phyloP scores from a whole-genome alignment of 2,797 vertebrate genomes.

The Pseudotriccus pelzelni region DNA sequence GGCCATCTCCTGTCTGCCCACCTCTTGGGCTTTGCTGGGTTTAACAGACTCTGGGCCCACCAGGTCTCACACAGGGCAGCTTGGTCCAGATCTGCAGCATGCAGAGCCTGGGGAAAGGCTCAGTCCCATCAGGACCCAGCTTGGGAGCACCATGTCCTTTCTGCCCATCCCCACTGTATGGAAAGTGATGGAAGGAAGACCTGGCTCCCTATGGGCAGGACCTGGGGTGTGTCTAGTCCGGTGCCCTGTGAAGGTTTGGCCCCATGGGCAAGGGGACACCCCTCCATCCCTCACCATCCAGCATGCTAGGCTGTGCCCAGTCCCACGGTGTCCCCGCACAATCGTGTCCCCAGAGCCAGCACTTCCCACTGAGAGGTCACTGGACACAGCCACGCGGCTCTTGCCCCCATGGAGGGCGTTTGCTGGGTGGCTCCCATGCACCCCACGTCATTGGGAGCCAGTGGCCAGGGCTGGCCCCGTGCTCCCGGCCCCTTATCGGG shows the following conservation, averaged over 20 bases:
- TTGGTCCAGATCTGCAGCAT: neutral
- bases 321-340: neutral
- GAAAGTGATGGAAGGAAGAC: neutral
- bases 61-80: neutral
- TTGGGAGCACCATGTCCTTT: rapidly evolving
- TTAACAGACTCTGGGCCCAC: neutral
- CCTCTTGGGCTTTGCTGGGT: neutral
- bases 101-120: neutral
- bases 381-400: neutral
- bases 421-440: neutral
- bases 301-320: rapidly evolving
- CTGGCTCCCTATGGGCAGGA: neutral
- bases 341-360: neutral
- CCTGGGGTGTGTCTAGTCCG: rapidly evolving
- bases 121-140: too few relatives aligned
- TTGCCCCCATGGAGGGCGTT: conserved; percentile 6
- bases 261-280: rapidly evolving
- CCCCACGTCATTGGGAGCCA: conserved; percentile 11
- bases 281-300: neutral
- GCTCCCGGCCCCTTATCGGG: neutral
- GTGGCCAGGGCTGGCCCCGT: neutral
- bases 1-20: neutral
- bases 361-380: neutral
- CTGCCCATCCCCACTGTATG: rapidly evolving
- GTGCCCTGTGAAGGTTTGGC: neutral